Evolutionary conservation across 2,797 vertebrate genomes (phyloP).

Genomic region (Hylomyscus alleni): DNA sequence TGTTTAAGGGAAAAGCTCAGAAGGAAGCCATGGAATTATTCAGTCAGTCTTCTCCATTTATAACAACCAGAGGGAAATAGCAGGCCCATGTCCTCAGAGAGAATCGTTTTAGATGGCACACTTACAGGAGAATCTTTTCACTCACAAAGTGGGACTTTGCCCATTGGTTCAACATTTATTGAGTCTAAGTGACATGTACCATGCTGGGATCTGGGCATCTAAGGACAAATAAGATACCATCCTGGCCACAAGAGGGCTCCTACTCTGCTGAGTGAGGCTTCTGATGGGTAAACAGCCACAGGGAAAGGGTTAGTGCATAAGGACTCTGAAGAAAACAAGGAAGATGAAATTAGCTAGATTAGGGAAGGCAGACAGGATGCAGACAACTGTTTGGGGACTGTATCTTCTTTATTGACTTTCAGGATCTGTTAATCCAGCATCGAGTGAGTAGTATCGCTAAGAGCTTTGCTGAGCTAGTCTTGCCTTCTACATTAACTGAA

Average conservation of each 20-base stretch:
- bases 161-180: background rate
- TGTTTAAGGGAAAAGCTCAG: slow-evolving; percentile 41
- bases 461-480: background rate
- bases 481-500: background rate
- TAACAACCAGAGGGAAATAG: background rate
- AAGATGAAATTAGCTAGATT: background rate
- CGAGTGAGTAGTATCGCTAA: background rate
- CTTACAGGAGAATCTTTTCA: background rate
- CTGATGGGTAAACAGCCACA: background rate
- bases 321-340: background rate
- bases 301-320: background rate
- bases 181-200: fast-evolving
- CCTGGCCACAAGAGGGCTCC: background rate
- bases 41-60: background rate
- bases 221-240: background rate
- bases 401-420: background rate
- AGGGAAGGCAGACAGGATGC: background rate
- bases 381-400: background rate
- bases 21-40: slow-evolving; percentile 12
- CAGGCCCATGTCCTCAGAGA: background rate
- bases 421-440: background rate
- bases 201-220: background rate
- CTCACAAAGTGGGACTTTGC: background rate
- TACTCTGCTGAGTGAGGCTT: background rate
- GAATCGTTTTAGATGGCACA: background rate